Percentiles rank a stretch among this genome's conserved stretches.
Conservation (phyloP, 2,113 vertebrate species). For the Donacobius atricapilla region DNA sequence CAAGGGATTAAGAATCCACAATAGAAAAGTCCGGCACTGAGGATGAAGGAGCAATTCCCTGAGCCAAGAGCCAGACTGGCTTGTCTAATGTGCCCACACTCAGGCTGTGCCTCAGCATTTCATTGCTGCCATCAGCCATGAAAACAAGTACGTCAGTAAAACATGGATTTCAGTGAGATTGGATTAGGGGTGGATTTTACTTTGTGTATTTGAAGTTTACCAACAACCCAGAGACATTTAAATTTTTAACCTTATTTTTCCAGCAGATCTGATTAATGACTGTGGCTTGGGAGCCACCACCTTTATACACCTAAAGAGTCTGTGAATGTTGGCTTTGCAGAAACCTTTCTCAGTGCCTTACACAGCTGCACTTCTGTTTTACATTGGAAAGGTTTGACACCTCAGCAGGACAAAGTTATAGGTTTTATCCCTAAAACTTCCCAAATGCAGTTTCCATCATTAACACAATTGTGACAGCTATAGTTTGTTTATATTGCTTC, state of each 20-base stretch:
- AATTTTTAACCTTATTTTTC: background rate
- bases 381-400: conserved; percentile 40
- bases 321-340: background rate
- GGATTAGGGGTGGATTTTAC: background rate
- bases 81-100: background rate
- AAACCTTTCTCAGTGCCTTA: background rate
- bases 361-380: conserved; percentile 21
- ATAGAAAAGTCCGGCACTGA: background rate
- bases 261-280: background rate
- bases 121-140: background rate
- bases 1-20: background rate
- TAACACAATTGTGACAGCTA: conserved; percentile 22
- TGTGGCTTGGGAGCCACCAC: background rate
- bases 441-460: conserved; percentile 55
- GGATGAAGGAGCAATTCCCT: background rate
- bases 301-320: background rate
- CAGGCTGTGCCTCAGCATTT: background rate
- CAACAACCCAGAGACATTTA: background rate
- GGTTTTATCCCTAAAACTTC: conserved; percentile 60
- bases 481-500: conserved; percentile 7
- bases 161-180: background rate
- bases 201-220: background rate
- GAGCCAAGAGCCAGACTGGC: background rate
- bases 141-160: background rate
- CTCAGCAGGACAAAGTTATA: conserved; percentile 25